phyloP scores from a whole-genome alignment of 1,140 invertebrate genomes.

The Cyclina sinensis region DNA sequence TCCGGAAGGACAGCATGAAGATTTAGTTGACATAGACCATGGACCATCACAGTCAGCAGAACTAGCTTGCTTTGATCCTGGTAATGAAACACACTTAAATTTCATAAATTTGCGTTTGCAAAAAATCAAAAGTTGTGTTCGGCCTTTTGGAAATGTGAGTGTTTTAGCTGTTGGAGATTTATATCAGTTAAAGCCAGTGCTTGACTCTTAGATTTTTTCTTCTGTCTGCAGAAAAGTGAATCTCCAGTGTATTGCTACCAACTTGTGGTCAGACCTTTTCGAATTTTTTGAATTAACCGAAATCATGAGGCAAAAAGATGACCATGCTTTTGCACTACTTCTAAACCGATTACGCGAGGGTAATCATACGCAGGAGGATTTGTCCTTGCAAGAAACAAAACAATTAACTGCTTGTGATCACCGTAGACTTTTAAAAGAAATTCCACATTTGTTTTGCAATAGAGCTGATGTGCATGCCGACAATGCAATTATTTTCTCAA shows the following conservation, averaged over 20 bases:
- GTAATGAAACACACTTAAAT: constrained; percentile 17
- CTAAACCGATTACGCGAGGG: constrained; percentile 73
- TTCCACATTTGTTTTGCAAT: constrained; percentile 1
- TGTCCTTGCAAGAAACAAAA: constrained; percentile 45
- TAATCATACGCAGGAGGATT: constrained; percentile 68
- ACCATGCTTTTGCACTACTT: constrained; percentile 67
- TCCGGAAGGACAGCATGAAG: constrained; percentile 52
- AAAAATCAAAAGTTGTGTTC: constrained; percentile 65
- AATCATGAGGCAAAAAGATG: constrained; percentile 73
- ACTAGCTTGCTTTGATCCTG: constrained; percentile 65
- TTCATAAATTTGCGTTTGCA: constrained; percentile 71
- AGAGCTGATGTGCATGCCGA: constrained; percentile 12
- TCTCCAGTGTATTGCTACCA: neutral
- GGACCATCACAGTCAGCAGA: neutral
- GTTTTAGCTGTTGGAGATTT: constrained; percentile 56
- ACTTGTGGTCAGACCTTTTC: constrained; percentile 32
- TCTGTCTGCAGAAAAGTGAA: neutral
- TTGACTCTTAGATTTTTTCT: constrained; percentile 52
- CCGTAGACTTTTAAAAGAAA: too few relatives aligned
- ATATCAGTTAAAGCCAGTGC: constrained; percentile 42
- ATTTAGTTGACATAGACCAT: constrained; percentile 27
- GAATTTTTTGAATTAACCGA: constrained; percentile 69
- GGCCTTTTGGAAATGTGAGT: constrained; percentile 69
- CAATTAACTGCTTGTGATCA: too few relatives aligned
- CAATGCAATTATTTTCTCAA: neutral